Evolutionary conservation across 2,113 vertebrate species (phyloP), one percentile per base, ranked within the genome.

Genomic region (Poeciliopsis retropinna): DNA sequence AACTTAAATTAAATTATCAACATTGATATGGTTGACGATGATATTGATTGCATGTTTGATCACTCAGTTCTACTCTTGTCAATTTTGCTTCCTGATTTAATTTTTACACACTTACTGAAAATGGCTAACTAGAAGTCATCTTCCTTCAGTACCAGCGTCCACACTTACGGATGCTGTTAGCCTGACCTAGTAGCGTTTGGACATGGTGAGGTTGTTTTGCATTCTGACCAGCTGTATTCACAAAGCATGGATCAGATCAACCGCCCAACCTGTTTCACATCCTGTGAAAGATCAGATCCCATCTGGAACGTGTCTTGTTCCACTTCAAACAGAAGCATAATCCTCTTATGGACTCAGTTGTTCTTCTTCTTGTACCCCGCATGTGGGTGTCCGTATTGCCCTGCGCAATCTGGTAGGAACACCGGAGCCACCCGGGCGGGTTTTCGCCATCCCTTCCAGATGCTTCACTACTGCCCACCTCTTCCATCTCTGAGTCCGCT

Each of bases 291-390:
- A 83, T 92, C 80, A 68, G 76, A 77, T 89, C 85, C 93, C 87
- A 86, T 87, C 91, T 92, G 90, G 87, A 92, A 80, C 77, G 71
- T 89, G 84, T 75, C 85, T 34, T 31, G 80, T 83, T 88, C 90
- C 79, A 78, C 89, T 90, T 86, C 80, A 89, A 84, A 89, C 83
- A 77, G 87, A 74, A 87, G 68, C 64, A 37, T 93, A 92, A 93
- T 95, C 92, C 91, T 93, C 89, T 95, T 93, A 92, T 57, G 84
- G 79, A 83, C 82, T 84, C 73, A 63, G 84, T 85, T 28, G 28
- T 84, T 93, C 77, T 77, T 76, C 78, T 83, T 76, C 78, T 84
- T 81, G 85, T 84, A 85, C 86, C 76, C 75, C 72, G 70, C 27
- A 37, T 73, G 77, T 19, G 30, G 64, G 68, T 14, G 77, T 74